Evolutionary conservation across 1,140 invertebrate species (phyloP).

Genomic region (Bursaphelenchus mucronatus): DNA sequence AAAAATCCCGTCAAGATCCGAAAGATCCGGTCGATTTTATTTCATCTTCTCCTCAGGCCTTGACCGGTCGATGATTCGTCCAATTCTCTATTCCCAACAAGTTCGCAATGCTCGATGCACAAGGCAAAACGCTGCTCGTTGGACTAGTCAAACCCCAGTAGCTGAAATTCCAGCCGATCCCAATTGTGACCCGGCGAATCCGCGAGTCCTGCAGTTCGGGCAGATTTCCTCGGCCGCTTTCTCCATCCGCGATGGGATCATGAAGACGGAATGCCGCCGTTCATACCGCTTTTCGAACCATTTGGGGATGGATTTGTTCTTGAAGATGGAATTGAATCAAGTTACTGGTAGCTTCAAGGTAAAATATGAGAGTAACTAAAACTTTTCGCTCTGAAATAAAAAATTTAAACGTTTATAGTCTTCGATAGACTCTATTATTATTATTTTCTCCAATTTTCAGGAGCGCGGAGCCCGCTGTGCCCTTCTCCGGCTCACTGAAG

Average conservation of each 20-base stretch:
- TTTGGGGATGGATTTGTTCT: conserved; percentile 77
- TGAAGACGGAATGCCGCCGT: conserved; percentile 78
- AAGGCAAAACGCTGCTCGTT: too few relatives aligned
- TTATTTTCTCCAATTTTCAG: conserved; percentile 18
- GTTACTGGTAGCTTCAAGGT: conserved; percentile 82
- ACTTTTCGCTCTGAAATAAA: too few relatives aligned
- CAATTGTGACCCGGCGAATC: conserved; percentile 73
- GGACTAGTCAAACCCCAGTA: too few relatives aligned
- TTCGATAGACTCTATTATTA: too few relatives aligned
- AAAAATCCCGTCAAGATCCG: too few relatives aligned
- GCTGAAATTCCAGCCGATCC: conserved; percentile 65
- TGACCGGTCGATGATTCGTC: too few relatives aligned
- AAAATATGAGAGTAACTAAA: too few relatives aligned
- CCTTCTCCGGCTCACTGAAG: conserved; percentile 70
- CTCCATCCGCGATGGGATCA: conserved; percentile 76
- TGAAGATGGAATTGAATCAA: conserved; percentile 89
- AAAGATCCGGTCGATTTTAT: too few relatives aligned
- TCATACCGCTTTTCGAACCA: conserved; percentile 67
- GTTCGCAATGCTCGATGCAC: too few relatives aligned
- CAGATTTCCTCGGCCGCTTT: conserved; percentile 83
- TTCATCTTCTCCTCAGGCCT: too few relatives aligned
- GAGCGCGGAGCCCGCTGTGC: conserved; percentile 84
- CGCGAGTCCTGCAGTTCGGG: conserved; percentile 73
- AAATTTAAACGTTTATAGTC: too few relatives aligned
- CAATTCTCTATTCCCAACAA: too few relatives aligned